Base-by-base conservation (phyloP, 2,888 invertebrate species). In the Troides aeacus region DNA sequence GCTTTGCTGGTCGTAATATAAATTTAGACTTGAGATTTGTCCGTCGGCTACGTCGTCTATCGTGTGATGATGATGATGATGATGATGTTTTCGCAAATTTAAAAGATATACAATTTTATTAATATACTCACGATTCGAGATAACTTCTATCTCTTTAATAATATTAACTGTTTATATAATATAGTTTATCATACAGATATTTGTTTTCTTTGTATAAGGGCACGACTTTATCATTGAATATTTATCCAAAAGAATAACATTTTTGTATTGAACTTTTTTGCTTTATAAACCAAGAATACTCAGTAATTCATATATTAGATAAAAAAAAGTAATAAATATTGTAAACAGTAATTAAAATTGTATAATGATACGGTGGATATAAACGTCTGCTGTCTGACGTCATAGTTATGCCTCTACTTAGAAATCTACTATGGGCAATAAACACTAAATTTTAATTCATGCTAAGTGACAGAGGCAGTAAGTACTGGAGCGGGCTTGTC, bases 101-200 rank as follows among this genome's bases (percentile, higher is more conserved):
- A 57, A 57, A 57, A 21, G 15, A 18, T 60, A 60, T 23, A 60
- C 36, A 60, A 36, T 12, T 62, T n/a, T 21, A n/a, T 62, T 62
- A 62, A 21, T 42, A 42, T 17, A 62, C 17, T 42, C 18, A 60
- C 4, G 12, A 42, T 62, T 42, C n/a, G 8, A 42, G 42, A 62
- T 42, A 62, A 62, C 39, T 30, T 42, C 18, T 7, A 62, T 62
- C 42, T 21, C 18, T 39, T 17, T 39, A 42, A 62, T 62, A 42
- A 42, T 21, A 42, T 42, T 62, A 42, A 62, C 7, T 10, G 30
- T 62, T 42, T 42, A 21, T 15, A 62, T 18, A 59, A 59, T 17
- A 30, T 17, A 30, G 24, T n/a, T 59, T 59, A 59, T 59, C 59
- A 1, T 3, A 59, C 30, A 59, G 0, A 59, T 59, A 17, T 12